Percentiles rank a stretch among this genome's conserved stretches.
Conservation (phyloP, 2,113 vertebrate species). For the Bostrychus sinensis region DNA sequence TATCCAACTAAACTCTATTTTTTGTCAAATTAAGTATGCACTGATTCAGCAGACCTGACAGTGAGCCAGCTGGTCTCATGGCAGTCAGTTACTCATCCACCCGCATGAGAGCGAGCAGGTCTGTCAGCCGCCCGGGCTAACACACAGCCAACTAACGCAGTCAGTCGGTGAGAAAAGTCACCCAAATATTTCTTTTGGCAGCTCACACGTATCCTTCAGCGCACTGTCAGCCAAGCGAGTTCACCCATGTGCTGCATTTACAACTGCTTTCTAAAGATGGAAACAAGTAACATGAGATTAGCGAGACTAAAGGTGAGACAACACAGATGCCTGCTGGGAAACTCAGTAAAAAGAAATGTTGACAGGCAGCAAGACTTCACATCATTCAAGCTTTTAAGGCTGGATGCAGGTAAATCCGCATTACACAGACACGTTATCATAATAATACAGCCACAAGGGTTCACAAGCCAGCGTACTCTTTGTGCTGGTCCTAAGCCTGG, state of each 20-base stretch:
- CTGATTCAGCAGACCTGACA: slow-evolving; percentile 17
- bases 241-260: slow-evolving; percentile 30
- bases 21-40: slow-evolving; percentile 11
- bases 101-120: neutral
- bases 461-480: no score
- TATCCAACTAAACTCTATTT: neutral
- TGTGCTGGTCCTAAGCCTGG: no score
- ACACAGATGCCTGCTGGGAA: slow-evolving; percentile 30
- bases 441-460: no score
- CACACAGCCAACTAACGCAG: slow-evolving; percentile 20
- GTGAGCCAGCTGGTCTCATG: slow-evolving; percentile 18
- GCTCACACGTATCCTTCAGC: slow-evolving; percentile 7
- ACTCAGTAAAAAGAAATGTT: slow-evolving; percentile 15
- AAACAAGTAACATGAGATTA: slow-evolving; percentile 14
- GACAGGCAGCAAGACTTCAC: slow-evolving; percentile 3
- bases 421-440: no score
- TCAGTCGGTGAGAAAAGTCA: slow-evolving; percentile 38
- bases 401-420: neutral
- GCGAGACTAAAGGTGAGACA: slow-evolving; percentile 19
- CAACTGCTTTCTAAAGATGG: slow-evolving; percentile 22
- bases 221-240: slow-evolving; percentile 37
- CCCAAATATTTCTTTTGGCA: slow-evolving; percentile 43
- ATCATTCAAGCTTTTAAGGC: neutral
- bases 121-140: slow-evolving; percentile 7
- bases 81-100: slow-evolving; percentile 24